A percentile compares a stretch with the other conserved stretches of the same genome.
Conservation (phyloP, 2,113 vertebrate species). For the Daubentonia madagascariensis region DNA sequence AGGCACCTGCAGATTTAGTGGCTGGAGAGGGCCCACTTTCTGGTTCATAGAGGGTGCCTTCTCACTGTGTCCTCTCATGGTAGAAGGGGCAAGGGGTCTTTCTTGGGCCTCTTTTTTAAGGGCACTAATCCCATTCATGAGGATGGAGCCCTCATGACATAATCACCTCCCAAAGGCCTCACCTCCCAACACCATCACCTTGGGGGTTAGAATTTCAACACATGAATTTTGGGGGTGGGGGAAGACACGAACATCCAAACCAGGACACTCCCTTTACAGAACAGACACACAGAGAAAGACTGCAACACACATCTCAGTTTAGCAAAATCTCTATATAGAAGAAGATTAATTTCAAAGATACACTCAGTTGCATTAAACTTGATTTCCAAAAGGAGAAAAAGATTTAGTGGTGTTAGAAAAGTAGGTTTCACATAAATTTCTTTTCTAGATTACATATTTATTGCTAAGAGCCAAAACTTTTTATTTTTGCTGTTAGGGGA, state of each 20-base stretch:
- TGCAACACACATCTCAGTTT: not conserved
- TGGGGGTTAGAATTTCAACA: not conserved
- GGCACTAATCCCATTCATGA: not conserved
- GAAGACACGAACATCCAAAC: not conserved
- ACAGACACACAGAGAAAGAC: not conserved
- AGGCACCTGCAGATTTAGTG: not conserved
- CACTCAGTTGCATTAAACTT: not conserved
- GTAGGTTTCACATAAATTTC: not conserved
- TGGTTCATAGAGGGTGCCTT: not conserved
- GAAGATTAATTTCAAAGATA: not conserved
- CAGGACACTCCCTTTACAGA: not conserved
- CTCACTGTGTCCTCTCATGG: not conserved
- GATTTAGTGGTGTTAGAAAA: not conserved
- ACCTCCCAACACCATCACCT: not conserved
- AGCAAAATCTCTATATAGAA: not conserved
- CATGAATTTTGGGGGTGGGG: too few species aligned
- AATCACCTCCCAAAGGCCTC: not conserved
- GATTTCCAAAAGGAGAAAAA: constrained; percentile 9
- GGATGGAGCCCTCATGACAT: too few species aligned
- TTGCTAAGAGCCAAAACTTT: not conserved
- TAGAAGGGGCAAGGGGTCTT: not conserved
- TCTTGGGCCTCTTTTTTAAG: not conserved
- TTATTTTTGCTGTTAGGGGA: not conserved
- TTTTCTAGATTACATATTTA: not conserved
- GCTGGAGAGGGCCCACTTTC: not conserved